phyloP scores from a whole-genome alignment of 2,888 invertebrate genomes.

The Trilocha varians region DNA sequence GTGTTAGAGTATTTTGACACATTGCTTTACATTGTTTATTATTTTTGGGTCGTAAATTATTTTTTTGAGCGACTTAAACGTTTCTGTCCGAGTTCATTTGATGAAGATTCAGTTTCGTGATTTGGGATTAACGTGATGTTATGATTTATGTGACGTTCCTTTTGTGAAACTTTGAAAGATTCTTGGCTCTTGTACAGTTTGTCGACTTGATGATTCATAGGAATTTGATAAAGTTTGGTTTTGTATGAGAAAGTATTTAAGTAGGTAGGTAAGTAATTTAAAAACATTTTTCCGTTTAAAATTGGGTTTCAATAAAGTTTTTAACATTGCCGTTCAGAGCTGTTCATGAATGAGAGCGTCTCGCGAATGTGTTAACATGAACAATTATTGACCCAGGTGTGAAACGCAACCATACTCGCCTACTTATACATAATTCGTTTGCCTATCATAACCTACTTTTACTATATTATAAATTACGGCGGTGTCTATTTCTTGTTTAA shows the following conservation, averaged over 20 bases:
- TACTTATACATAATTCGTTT: slow-evolving; percentile 3
- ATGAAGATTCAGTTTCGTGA: slow-evolving; percentile 49
- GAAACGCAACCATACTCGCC: slow-evolving; percentile 1
- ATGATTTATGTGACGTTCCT: slow-evolving; percentile 48
- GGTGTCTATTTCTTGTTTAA: slow-evolving; percentile 13
- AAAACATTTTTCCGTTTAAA: no score
- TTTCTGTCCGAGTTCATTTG: slow-evolving; percentile 34
- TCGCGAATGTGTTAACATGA: no score
- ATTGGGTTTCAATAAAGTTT: no score
- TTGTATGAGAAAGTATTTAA: no score
- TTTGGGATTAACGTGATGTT: slow-evolving; percentile 45
- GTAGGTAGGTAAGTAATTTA: no score
- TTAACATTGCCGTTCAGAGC: no score
- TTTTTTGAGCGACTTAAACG: slow-evolving; percentile 22
- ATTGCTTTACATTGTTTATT: slow-evolving; percentile 59
- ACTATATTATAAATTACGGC: slow-evolving; percentile 8
- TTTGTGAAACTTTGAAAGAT: slow-evolving; percentile 11
- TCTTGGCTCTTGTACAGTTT: not conserved
- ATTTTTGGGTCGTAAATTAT: slow-evolving; percentile 59
- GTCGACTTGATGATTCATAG: not conserved
- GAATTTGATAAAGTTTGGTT: not conserved
- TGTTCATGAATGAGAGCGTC: no score
- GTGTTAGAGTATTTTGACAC: slow-evolving; percentile 66
- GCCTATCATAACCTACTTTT: slow-evolving; percentile 6
- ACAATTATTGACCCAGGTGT: not conserved